A percentile compares a stretch with the other conserved stretches of the same genome.
Conservation (phyloP, 2,888 invertebrate genomes). For the Zygothrica quintamaculata region DNA sequence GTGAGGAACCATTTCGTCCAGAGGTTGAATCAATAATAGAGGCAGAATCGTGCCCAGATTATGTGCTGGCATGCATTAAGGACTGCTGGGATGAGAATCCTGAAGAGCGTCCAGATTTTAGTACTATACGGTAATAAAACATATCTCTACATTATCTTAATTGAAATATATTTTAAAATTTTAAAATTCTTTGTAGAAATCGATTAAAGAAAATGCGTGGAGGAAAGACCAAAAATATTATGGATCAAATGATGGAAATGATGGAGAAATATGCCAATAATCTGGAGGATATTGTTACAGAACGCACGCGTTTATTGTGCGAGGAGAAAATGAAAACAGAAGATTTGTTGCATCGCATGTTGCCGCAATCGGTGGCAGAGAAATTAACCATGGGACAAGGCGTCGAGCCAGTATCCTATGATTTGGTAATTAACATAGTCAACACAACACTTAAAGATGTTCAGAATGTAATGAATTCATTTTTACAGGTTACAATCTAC, state of each 20-base stretch:
- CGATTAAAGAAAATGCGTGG: conserved; percentile 96
- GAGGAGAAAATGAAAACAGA: conserved; percentile 98
- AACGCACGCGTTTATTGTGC: conserved; percentile 93
- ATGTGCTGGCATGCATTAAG: conserved; percentile 91
- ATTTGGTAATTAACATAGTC: conserved; percentile 87
- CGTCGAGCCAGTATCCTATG: conserved; percentile 96
- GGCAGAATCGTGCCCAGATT: conserved; percentile 91
- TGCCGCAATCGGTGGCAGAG: conserved; percentile 96
- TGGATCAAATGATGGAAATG: conserved; percentile 99
- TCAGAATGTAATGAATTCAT: too few species aligned
- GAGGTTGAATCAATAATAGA: conserved; percentile 90
- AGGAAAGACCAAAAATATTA: conserved; percentile 93
- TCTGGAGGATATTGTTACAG: conserved; percentile 96
- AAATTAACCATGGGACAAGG: conserved; percentile 94
- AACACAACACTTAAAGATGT: background rate
- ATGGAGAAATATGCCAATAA: conserved; percentile 98
- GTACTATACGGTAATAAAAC: conserved; percentile 88
- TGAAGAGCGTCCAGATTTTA: conserved; percentile 93
- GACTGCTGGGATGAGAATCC: conserved; percentile 96
- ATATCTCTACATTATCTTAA: too few species aligned
- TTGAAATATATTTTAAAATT: too few species aligned
- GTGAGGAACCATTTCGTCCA: conserved; percentile 91
- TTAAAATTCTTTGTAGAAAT: conserved; percentile 77
- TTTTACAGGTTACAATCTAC: conserved; percentile 93
- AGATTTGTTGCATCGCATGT: conserved; percentile 96